Base-by-base conservation (phyloP, 1,140 invertebrate species). In the Diabrotica virgifera region DNA sequence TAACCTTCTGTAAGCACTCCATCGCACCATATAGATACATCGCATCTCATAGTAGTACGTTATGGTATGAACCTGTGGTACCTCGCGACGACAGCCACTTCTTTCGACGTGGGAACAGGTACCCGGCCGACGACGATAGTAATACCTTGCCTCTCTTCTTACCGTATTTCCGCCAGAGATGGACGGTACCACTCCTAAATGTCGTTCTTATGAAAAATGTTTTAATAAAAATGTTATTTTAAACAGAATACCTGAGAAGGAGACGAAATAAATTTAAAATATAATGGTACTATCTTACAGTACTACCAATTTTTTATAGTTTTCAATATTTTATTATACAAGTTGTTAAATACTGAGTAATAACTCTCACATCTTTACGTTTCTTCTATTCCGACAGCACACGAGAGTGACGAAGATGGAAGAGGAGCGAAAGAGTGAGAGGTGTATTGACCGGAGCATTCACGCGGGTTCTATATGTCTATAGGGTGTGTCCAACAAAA, bases 321-420 rank as follows among this genome's bases (percentile, higher is more conserved):
- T 24, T 24, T 24, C 24, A 24, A 24, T 24, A 24, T 24, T 24
- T 24, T 1, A 4, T 4, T 24, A 24, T 24, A 24, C 24, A 24
- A 24, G 24, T 24, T 24, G 24, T 24, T 24, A 24, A 24, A 24
- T 24, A 24, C 24, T 24, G 24, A 24, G 24, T 24, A 24, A 24
- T 24, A 24, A 24, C 24, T 24, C 24, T 24, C 24, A 4, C 24
- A 24, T 24, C 24, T 65, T 52, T 59, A 65, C 58, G 64, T 66
- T 66, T 59, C 64, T 52, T 57, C 59, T 66, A 59, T 59, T 51
- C 13, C 12, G 10, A 59, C 37, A 59, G 37, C 46, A 46, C 38
- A 51, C 46, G 58, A 59, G 58, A 59, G 40, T 40, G 58, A 59
- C 37, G 9, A 40, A 59, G 58, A 59, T 11, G 58, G 58, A 12